Evolutionary conservation across 2,888 invertebrate genomes (phyloP), one percentile per base, ranked within the genome.

Genomic region (Tetheella fluctuosa): DNA sequence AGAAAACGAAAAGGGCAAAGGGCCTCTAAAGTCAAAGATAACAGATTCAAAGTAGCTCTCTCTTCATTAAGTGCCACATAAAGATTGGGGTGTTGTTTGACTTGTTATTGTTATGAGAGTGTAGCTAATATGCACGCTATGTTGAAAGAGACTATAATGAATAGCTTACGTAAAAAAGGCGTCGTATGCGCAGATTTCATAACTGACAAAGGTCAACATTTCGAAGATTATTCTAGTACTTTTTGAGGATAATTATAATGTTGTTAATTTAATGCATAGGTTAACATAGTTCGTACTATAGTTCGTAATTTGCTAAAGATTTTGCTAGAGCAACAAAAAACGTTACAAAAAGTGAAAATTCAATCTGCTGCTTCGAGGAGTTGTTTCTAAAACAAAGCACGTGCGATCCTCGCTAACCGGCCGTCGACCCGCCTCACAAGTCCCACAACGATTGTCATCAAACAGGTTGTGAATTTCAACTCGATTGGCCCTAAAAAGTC

Each of bases 351-450:
- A 48, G 48, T 48, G 48, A 48, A 48, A 48, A 20, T 48, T 10
- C 20, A 10, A 20, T 20, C 20, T 20, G 20, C 48, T 7, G 8
- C 20, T 20, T 17, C 7, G 15, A 48, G 20, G 48, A 48, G 48
- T 48, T 48, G 48, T 20, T 48, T 48, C 7, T 48, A 20, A 48
- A 48, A 15, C 48, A 20, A 20, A 48, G 48, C 48, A 48, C 48
- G 48, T 48, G 48, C 48, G 48, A 48, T 48, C 20, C 48, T 48
- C 20, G 48, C 48, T 48, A 48, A 20, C 10, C 48, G 48, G 48
- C 48, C 48, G 20, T 20, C 48, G 48, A 48, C 48, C 48, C 48
- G 48, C 3, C 48, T 5, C 48, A 10, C 48, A 10, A 10, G 48
- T 48, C 17, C 39, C 20, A 20, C 48, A 20, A 20, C 20, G 8